These are phyloP conservation scores for Nasonia giraulti DNA, from an alignment of 1,140 invertebrate genomes.

Conservation along the genomic window DNA sequence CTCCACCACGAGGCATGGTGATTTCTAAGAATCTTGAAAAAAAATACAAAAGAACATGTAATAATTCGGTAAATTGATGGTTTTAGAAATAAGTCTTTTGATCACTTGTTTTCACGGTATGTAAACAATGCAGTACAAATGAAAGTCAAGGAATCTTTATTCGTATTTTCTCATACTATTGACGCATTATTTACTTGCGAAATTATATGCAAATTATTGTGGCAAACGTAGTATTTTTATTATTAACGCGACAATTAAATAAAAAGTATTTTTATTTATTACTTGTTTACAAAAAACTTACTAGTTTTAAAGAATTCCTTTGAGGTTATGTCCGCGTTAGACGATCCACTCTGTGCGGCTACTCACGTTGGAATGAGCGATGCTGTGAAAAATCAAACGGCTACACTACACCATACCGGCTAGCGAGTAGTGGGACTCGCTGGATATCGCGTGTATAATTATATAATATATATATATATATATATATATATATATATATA, in stretches of 20 bases:
- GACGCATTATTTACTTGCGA: too few species aligned
- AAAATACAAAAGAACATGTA: neutral
- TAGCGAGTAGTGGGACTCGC: neutral
- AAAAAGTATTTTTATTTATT: neutral
- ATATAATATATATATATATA: too few species aligned
- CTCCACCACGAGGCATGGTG: slow-evolving; percentile 42
- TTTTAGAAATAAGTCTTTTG: neutral
- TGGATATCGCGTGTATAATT: too few species aligned
- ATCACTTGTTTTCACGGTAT: neutral
- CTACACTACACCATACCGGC: neutral
- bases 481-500: too few species aligned
- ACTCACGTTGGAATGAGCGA: slow-evolving; percentile 34
- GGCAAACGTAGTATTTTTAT: neutral
- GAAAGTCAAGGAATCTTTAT: neutral
- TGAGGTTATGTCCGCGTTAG: slow-evolving; percentile 33
- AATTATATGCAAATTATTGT: too few species aligned
- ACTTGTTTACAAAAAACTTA: slow-evolving; percentile 24
- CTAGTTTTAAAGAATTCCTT: slow-evolving; percentile 15
- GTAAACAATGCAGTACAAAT: slow-evolving; percentile 33
- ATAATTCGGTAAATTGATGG: neutral
- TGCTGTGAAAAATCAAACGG: neutral
- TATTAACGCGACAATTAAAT: neutral
- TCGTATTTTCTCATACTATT: too few species aligned
- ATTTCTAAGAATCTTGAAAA: neutral
- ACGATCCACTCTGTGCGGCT: slow-evolving; percentile 14